phyloP scores from a whole-genome alignment of 2,888 invertebrate genomes.

The Cheilosia grossa region DNA sequence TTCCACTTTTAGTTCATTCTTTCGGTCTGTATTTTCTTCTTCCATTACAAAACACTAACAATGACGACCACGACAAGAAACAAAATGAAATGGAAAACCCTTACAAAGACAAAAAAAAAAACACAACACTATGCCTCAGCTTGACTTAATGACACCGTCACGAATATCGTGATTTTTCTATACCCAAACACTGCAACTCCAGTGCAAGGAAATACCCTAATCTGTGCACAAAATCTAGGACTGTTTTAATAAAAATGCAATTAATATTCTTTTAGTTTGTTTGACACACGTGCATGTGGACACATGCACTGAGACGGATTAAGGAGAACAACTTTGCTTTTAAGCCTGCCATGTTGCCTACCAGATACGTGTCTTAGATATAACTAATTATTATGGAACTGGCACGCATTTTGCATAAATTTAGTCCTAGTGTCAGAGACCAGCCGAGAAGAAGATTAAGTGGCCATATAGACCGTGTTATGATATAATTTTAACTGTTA shows the following conservation, averaged over 20 bases:
- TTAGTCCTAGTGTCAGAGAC: conserved; percentile 15
- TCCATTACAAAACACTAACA: neutral
- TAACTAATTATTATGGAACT: conserved; percentile 73
- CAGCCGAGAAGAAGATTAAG: conserved; percentile 5
- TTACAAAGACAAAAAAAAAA: neutral
- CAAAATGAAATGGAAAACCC: neutral
- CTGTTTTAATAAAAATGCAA: conserved; percentile 72
- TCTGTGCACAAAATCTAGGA: conserved; percentile 68
- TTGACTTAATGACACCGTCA: conserved; percentile 67
- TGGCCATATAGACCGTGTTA: conserved; percentile 30
- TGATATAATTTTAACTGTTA: conserved; percentile 69
- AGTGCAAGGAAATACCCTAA: conserved; percentile 62
- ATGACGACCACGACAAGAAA: neutral
- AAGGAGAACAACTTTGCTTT: neutral
- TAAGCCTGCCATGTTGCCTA: conserved; percentile 20
- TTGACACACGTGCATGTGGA: conserved; percentile 24
- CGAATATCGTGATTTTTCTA: conserved; percentile 68
- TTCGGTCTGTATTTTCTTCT: conserved; percentile 20
- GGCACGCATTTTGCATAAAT: conserved; percentile 72
- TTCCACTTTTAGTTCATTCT: conserved; percentile 22
- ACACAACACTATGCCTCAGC: neutral
- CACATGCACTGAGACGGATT: neutral
- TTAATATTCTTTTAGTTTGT: conserved; percentile 66
- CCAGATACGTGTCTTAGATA: conserved; percentile 64
- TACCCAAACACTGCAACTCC: neutral